Percentiles rank a stretch among this genome's conserved stretches.
Conservation (phyloP, 2,113 vertebrate species). For the Dromas ardeola region DNA sequence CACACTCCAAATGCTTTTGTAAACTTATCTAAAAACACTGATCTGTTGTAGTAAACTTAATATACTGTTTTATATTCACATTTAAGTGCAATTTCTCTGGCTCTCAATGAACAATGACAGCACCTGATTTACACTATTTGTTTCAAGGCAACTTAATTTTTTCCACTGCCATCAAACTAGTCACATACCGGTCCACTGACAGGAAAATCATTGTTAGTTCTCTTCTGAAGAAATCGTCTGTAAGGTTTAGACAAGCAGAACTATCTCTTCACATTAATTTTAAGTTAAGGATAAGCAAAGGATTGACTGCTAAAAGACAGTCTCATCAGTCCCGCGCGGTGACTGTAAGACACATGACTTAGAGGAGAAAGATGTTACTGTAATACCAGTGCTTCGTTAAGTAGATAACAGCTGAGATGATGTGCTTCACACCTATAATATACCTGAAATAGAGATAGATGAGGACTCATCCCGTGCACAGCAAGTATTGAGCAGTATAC, state of each 20-base stretch:
- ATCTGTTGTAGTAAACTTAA: conserved; percentile 12
- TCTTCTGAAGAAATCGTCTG: not conserved
- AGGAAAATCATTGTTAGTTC: conserved; percentile 4
- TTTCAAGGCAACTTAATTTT: conserved; percentile 51
- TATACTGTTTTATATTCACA: conserved; percentile 12
- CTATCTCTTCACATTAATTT: not conserved
- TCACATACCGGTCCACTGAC: not conserved
- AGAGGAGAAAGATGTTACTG: not conserved
- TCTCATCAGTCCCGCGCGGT: not conserved
- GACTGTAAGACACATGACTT: not conserved
- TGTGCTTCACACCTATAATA: not conserved
- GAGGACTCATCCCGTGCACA: not conserved
- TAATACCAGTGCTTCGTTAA: not conserved
- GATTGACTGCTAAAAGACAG: not conserved
- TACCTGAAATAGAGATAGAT: not conserved
- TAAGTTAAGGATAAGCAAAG: not conserved
- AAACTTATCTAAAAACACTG: conserved; percentile 32
- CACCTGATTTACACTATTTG: not conserved
- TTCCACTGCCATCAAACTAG: not conserved
- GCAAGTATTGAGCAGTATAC: not conserved
- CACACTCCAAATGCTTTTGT: not conserved
- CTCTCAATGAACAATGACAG: conserved; percentile 16
- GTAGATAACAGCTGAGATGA: not conserved
- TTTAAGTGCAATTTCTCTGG: not conserved
- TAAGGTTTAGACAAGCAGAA: conserved; percentile 18